phyloP scores from a whole-genome alignment of 2,888 invertebrate species.

The Hirudinaria manillensis region DNA sequence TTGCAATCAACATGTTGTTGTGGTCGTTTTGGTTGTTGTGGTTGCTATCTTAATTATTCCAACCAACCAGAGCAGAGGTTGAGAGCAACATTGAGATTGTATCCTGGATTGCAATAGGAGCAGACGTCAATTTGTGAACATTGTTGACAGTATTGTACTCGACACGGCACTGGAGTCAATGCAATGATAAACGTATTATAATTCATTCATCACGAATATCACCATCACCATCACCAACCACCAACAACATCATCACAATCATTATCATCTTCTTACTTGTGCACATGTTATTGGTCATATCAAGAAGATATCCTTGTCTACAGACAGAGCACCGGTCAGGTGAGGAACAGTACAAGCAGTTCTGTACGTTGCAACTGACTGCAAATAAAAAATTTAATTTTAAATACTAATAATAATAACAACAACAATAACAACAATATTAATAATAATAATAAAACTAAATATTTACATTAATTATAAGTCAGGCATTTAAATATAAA shows the following conservation, averaged over 20 bases:
- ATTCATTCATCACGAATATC: too few relatives aligned
- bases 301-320: slow-evolving; percentile 2
- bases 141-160: slow-evolving; percentile 10
- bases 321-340: background rate
- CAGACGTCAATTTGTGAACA: slow-evolving; percentile 7
- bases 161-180: slow-evolving; percentile 1
- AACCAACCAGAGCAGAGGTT: background rate
- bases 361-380: slow-evolving; percentile 18
- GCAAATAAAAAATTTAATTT: background rate
- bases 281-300: background rate
- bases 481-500: too few relatives aligned
- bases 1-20: too few relatives aligned
- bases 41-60: too few relatives aligned
- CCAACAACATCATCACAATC: too few relatives aligned
- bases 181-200: too few relatives aligned
- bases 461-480: too few relatives aligned
- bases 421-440: too few relatives aligned
- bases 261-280: background rate
- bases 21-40: too few relatives aligned
- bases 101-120: background rate
- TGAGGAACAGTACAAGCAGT: background rate
- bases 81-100: background rate
- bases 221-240: too few relatives aligned
- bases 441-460: too few relatives aligned
- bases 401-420: too few relatives aligned